These are phyloP conservation scores for Athripsodes cinereus DNA, from an alignment of 2,888 invertebrate genomes.

Conservation along the genomic window DNA sequence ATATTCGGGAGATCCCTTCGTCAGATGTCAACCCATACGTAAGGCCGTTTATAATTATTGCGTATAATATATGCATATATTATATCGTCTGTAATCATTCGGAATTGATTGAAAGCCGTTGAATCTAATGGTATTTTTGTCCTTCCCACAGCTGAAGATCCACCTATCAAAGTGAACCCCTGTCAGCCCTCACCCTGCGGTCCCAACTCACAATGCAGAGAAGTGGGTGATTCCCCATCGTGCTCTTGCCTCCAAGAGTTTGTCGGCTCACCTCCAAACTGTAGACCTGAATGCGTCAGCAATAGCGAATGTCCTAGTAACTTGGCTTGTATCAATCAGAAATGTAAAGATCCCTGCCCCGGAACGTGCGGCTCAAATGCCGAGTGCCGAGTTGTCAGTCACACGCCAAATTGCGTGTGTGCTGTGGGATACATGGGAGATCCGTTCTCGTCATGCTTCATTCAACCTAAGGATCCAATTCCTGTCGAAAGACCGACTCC, in stretches of 20 bases:
- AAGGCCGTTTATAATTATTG: conserved; percentile 33
- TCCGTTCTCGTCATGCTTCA: conserved; percentile 56
- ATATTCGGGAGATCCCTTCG: conserved; percentile 76
- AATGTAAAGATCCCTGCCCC: conserved; percentile 68
- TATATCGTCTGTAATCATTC: no score
- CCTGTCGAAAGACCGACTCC: conserved; percentile 41
- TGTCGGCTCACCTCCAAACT: conserved; percentile 62
- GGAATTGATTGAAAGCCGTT: background rate
- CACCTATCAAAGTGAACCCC: conserved; percentile 45
- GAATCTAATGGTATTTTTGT: no score
- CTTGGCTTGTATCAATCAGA: conserved; percentile 65
- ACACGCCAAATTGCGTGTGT: conserved; percentile 70
- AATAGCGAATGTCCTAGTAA: conserved; percentile 65
- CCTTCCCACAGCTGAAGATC: conserved; percentile 37
- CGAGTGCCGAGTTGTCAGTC: conserved; percentile 65
- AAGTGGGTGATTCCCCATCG: conserved; percentile 61
- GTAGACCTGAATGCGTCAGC: conserved; percentile 69
- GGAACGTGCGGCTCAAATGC: conserved; percentile 70
- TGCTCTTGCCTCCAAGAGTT: conserved; percentile 69
- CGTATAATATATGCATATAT: background rate
- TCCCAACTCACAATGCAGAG: conserved; percentile 62
- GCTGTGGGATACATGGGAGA: conserved; percentile 62
- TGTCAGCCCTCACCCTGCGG: conserved; percentile 74
- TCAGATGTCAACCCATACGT: conserved; percentile 57
- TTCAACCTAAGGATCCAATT: conserved; percentile 36